A percentile compares a stretch with the other conserved stretches of the same genome.
Conservation (phyloP, 2,888 invertebrate genomes). For the Stegana nigrithorax region DNA sequence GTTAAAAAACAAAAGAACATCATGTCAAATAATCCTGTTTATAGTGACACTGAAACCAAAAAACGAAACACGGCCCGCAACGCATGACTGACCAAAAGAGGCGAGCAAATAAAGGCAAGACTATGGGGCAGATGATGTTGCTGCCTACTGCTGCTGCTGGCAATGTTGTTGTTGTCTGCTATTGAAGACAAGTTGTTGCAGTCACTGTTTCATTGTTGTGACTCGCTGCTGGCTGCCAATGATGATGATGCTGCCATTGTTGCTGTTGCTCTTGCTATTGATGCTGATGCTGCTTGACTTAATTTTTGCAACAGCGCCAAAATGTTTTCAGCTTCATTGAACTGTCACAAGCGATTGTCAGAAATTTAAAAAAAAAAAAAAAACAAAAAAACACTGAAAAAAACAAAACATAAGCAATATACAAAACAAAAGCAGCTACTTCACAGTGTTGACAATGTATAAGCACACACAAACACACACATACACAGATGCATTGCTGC, state of each 20-base stretch:
- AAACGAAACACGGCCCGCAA: not conserved
- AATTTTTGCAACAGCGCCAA: constrained; percentile 15
- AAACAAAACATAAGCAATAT: too few species aligned
- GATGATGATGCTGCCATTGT: constrained; percentile 8
- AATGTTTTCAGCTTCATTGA: constrained; percentile 44
- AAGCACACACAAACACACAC: not conserved
- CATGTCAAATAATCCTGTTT: constrained; percentile 1
- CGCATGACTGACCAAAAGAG: not conserved
- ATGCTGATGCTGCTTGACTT: constrained; percentile 21
- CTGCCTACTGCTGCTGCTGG: not conserved
- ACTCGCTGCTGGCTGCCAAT: too few species aligned
- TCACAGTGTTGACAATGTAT: too few species aligned
- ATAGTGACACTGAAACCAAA: not conserved
- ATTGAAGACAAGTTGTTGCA: too few species aligned
- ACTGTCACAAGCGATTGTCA: constrained; percentile 36
- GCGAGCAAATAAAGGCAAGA: too few species aligned
- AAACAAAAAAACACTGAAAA: constrained; percentile 22
- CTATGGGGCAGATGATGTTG: not conserved
- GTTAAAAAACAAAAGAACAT: not conserved
- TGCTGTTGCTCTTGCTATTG: not conserved
- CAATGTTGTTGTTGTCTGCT: not conserved
- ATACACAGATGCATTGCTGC: not conserved
- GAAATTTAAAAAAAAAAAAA: not conserved
- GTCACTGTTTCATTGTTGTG: too few species aligned
- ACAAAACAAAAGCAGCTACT: too few species aligned